Percentiles rank a stretch among this genome's conserved stretches.
phyloP scores from a whole-genome alignment of 2,888 invertebrate species.

The Kryphioiulus occultus region DNA sequence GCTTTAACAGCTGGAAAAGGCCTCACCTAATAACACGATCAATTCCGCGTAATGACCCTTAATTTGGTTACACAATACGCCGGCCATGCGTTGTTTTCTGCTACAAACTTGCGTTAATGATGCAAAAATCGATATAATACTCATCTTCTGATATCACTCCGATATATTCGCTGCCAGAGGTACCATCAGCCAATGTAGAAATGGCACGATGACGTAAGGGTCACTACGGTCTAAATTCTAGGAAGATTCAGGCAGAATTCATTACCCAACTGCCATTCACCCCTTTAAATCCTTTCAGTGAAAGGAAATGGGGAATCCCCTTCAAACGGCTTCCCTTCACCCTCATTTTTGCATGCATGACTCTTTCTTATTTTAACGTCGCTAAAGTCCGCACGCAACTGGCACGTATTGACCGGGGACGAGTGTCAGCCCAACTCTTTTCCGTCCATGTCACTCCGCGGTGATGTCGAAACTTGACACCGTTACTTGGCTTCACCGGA shows the following conservation, averaged over 20 bases:
- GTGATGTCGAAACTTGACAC: background rate
- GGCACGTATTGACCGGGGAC: background rate
- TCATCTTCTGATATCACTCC: conserved; percentile 25
- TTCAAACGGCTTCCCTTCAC: background rate
- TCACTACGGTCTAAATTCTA: background rate
- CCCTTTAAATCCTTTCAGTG: background rate
- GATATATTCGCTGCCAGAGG: background rate
- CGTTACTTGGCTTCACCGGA: background rate
- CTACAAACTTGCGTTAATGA: conserved; percentile 30
- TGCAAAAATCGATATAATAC: conserved; percentile 8
- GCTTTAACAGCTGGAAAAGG: background rate
- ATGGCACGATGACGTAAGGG: background rate
- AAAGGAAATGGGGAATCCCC: conserved; percentile 12
- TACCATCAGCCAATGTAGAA: background rate
- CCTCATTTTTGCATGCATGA: conserved; percentile 26
- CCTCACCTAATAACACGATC: conserved; percentile 31
- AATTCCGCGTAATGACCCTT: conserved; percentile 19
- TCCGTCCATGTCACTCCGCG: background rate
- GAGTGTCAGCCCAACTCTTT: background rate
- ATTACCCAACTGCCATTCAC: conserved; percentile 18
- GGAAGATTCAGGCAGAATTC: background rate
- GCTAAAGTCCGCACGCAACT: background rate
- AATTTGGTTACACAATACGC: conserved; percentile 29
- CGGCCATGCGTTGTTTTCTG: background rate
- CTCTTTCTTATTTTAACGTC: background rate